Percentiles rank a stretch among this genome's conserved stretches.
phyloP scores from a whole-genome alignment of 64 coral and sea anemone genomes.

The Platygyra sinensis region DNA sequence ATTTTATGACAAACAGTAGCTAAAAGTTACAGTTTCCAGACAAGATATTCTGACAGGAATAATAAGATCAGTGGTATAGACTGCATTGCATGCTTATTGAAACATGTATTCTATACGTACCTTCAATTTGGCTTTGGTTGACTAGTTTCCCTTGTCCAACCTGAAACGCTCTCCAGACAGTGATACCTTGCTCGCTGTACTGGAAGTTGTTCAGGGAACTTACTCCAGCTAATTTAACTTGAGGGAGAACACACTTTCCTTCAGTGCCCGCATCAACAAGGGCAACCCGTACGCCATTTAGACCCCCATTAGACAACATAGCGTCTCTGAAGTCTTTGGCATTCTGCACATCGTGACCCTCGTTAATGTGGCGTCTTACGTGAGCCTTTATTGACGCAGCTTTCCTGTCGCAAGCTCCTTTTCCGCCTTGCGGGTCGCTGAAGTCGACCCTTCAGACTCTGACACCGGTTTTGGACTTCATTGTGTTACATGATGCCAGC shows the following conservation, averaged over 20 bases:
- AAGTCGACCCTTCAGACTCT: too few relatives aligned
- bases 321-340: slow-evolving; percentile 41
- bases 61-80: not conserved
- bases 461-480: too few relatives aligned
- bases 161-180: slow-evolving; percentile 38
- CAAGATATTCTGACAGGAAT: not conserved
- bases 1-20: too few relatives aligned
- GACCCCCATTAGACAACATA: slow-evolving; percentile 29
- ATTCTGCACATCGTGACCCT: slow-evolving; percentile 29
- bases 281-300: slow-evolving; percentile 38
- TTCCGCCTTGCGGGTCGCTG: slow-evolving; percentile 18
- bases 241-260: not conserved
- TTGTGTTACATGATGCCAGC: too few relatives aligned
- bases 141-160: slow-evolving; percentile 12
- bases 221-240: slow-evolving; percentile 19
- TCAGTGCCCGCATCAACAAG: not conserved
- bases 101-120: not conserved
- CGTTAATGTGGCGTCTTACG: slow-evolving; percentile 1
- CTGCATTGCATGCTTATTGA: not conserved
- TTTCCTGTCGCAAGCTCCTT: slow-evolving; percentile 5
- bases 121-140: slow-evolving; percentile 23
- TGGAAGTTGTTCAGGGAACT: slow-evolving; percentile 38
- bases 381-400: slow-evolving; percentile 2
- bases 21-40: not conserved
- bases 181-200: slow-evolving; percentile 8